Percentiles rank a stretch among this genome's conserved stretches.
phyloP scores from a whole-genome alignment of 2,888 invertebrate genomes.

The Cheilosia grossa region DNA sequence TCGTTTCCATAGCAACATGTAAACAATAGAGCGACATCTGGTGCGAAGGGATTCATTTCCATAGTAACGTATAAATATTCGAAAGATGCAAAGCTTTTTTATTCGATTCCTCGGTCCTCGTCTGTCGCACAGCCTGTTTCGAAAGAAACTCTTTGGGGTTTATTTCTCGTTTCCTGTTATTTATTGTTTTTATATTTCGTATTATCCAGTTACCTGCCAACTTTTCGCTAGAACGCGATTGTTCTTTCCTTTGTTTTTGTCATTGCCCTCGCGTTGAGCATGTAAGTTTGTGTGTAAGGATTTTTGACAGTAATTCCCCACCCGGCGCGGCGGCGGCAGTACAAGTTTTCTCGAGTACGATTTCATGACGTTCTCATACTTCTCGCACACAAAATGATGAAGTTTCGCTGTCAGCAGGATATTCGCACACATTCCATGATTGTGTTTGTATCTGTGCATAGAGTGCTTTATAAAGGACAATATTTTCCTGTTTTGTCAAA shows the following conservation, averaged over 20 bases:
- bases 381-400: constrained; percentile 28
- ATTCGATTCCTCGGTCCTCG: constrained; percentile 1
- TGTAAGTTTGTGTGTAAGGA: constrained; percentile 32
- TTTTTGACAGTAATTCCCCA: constrained; percentile 70
- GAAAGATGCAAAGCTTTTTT: too few relatives aligned
- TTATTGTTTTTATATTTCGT: constrained; percentile 66
- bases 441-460: constrained; percentile 4
- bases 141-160: constrained; percentile 17
- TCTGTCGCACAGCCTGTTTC: constrained; percentile 58
- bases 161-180: constrained; percentile 35
- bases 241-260: constrained; percentile 16
- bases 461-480: constrained; percentile 31
- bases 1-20: too few relatives aligned
- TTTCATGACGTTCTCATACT: constrained; percentile 51
- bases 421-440: constrained; percentile 30
- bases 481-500: constrained; percentile 69
- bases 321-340: constrained; percentile 44
- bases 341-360: constrained; percentile 67
- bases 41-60: too few relatives aligned
- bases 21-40: too few relatives aligned
- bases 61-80: too few relatives aligned
- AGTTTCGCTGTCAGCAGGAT: constrained; percentile 44
- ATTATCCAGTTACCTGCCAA: constrained; percentile 72
- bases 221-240: constrained; percentile 49
- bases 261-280: constrained; percentile 3